Evolutionary conservation across 2,113 vertebrate species (phyloP).

Genomic region (Progne subis): DNA sequence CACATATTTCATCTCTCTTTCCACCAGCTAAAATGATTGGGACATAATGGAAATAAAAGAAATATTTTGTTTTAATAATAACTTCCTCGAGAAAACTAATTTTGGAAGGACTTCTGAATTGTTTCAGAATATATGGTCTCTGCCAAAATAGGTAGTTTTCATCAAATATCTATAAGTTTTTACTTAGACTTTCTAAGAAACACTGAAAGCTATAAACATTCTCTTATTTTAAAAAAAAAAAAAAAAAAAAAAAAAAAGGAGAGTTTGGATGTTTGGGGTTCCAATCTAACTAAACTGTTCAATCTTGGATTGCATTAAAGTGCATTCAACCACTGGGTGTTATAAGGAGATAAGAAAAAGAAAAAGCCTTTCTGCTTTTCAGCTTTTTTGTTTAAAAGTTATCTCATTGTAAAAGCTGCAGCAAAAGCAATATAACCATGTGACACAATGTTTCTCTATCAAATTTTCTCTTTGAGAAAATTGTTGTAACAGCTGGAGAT

Average conservation of each 20-base stretch:
- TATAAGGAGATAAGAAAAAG: not conserved
- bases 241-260: not conserved
- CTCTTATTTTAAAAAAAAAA: not conserved
- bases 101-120: not conserved
- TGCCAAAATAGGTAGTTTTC: not conserved
- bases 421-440: not conserved
- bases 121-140: not conserved
- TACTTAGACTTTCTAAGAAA: not conserved
- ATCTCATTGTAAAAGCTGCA: not conserved
- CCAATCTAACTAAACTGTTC: not conserved
- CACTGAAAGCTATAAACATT: not conserved
- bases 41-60: not conserved
- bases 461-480: not conserved
- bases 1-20: not conserved
- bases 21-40: accelerated
- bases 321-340: not conserved
- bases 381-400: not conserved
- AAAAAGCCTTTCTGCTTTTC: not conserved
- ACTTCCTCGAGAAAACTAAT: not conserved
- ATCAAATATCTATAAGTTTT: not conserved
- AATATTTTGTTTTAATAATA: not conserved
- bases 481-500: not conserved
- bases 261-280: not conserved
- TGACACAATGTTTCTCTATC: not conserved
- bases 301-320: not conserved